A percentile compares a stretch with the other conserved stretches of the same genome.
Evolutionary conservation across 2,113 vertebrate species (phyloP).

Genomic region (Myocastor coypus): DNA sequence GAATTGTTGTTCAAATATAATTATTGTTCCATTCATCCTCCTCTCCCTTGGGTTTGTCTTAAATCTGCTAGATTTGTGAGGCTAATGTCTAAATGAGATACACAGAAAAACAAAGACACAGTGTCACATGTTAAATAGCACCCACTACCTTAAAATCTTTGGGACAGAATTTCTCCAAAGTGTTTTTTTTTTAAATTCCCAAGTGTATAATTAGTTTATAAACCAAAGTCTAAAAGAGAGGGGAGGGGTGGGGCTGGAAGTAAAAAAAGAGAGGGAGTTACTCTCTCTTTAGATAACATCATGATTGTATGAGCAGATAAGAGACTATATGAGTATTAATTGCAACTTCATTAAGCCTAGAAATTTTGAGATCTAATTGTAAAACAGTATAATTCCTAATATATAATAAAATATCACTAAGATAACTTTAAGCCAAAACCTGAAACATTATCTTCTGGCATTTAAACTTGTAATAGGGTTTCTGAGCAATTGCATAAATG

Average conservation of each 20-base stretch:
- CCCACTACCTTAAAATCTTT: conserved; percentile 43
- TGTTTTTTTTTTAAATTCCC: neutral
- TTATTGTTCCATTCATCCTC: conserved; percentile 61
- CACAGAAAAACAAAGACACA: conserved; percentile 64
- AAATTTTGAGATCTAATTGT: conserved; percentile 27
- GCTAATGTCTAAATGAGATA: conserved; percentile 73
- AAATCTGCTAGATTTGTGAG: conserved; percentile 58
- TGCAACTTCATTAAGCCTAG: neutral
- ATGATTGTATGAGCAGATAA: neutral
- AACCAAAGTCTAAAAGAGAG: neutral
- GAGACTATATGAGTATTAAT: neutral
- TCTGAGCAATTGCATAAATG: conserved; percentile 81
- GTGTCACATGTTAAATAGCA: conserved; percentile 7
- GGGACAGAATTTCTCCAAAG: neutral
- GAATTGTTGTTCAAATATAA: conserved; percentile 63
- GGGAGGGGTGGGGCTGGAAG: neutral
- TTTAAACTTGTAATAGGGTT: conserved; percentile 80
- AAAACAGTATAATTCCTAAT: conserved; percentile 48
- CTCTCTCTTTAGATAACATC: neutral
- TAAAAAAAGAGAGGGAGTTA: neutral
- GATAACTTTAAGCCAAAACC: conserved; percentile 76
- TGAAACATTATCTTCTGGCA: conserved; percentile 84
- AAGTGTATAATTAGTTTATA: neutral
- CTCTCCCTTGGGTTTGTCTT: conserved; percentile 59
- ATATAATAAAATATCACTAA: conserved; percentile 79